Evolutionary conservation across 2,888 invertebrate species (phyloP).

Genomic region (Parasteatoda lunata): DNA sequence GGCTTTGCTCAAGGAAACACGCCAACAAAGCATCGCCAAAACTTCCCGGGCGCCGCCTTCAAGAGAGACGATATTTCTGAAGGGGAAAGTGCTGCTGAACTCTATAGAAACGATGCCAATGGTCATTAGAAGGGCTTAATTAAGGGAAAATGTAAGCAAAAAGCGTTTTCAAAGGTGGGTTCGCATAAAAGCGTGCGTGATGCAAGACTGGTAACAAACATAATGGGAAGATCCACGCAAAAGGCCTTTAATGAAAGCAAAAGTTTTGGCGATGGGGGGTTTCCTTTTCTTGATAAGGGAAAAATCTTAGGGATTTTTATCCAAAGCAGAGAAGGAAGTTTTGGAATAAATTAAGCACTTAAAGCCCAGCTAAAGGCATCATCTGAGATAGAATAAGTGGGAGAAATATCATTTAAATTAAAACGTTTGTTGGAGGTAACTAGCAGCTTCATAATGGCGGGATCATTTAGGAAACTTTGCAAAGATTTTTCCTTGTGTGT

Average conservation of each 20-base stretch:
- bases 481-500: too few species aligned
- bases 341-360: constrained; percentile 1
- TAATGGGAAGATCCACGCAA: constrained; percentile 2
- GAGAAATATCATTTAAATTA: too few species aligned
- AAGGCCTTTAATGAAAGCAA: background rate
- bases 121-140: background rate
- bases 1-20: too few species aligned
- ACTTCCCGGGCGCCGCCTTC: too few species aligned
- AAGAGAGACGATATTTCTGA: too few species aligned
- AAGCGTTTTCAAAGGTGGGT: background rate
- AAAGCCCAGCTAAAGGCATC: background rate
- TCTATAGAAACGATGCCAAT: background rate
- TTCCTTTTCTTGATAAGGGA: constrained; percentile 5
- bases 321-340: background rate
- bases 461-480: too few species aligned
- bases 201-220: background rate
- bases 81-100: too few species aligned
- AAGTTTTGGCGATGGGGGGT: background rate
- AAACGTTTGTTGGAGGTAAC: too few species aligned
- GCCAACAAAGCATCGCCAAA: too few species aligned
- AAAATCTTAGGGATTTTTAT: constrained; percentile 1
- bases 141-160: background rate
- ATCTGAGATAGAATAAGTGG: too few species aligned
- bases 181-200: background rate
- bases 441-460: too few species aligned